These are phyloP conservation scores for Styela plicata DNA, from an alignment of 23 tunicate genomes.

Conservation along the genomic window DNA sequence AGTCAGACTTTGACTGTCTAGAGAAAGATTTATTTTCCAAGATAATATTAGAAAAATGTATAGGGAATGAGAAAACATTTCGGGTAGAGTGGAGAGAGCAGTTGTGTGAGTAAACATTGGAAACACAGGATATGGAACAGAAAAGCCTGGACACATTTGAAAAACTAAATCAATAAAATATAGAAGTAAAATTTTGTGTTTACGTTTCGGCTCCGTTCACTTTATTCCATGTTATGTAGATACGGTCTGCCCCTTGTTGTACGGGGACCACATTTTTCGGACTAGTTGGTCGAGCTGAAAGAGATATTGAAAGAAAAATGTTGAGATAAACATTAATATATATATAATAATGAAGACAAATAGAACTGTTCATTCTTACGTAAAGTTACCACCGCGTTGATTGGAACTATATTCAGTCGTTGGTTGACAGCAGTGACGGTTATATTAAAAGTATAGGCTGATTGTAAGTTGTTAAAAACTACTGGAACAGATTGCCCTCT, in stretches of 20 bases:
- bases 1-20: no score
- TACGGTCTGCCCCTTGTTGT: neutral
- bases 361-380: neutral
- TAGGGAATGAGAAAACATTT: no score
- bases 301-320: no score
- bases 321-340: no score
- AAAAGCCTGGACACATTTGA: no score
- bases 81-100: no score
- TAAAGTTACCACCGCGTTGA: neutral
- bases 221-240: slow-evolving; percentile 31
- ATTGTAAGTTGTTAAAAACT: neutral
- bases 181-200: slow-evolving; percentile 5
- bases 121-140: no score
- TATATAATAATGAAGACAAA: no score
- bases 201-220: slow-evolving; percentile 42
- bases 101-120: no score
- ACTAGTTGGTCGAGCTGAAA: slow-evolving; percentile 30
- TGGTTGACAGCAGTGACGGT: neutral
- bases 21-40: no score
- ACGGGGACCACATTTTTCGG: slow-evolving; percentile 22
- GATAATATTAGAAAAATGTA: no score
- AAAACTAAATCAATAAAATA: no score
- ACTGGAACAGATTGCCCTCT: neutral
- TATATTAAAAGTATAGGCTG: slow-evolving; percentile 17
- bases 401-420: neutral